Percentiles rank a stretch among this genome's conserved stretches.
Evolutionary conservation across 2,888 invertebrate genomes (phyloP).

Genomic region (Sesamia inferens): DNA sequence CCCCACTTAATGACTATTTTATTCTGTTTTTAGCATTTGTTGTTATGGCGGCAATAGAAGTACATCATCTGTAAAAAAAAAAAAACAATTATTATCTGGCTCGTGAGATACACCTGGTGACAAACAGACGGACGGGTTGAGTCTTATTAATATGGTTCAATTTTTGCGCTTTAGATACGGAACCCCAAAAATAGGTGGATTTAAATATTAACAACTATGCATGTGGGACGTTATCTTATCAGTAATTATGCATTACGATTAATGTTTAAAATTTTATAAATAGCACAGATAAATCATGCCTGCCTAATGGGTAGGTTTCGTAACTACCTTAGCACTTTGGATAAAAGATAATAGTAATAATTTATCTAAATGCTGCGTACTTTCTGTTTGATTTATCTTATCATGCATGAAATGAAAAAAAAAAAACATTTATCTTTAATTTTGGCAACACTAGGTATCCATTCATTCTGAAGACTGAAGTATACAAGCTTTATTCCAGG

Average conservation of each 20-base stretch:
- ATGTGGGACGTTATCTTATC: slow-evolving; percentile 27
- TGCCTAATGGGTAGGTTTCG: background rate
- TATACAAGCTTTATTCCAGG: background rate
- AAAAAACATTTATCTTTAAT: background rate
- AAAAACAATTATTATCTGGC: too few species aligned
- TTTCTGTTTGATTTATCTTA: background rate
- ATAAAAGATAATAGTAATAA: background rate
- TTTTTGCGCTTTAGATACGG: too few species aligned
- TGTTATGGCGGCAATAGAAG: too few species aligned
- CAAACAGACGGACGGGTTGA: too few species aligned
- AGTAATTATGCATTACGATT: slow-evolving; percentile 14
- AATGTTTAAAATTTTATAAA: slow-evolving; percentile 28
- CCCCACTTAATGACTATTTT: too few species aligned
- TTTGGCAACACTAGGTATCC: background rate
- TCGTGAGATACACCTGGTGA: too few species aligned
- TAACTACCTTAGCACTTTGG: background rate
- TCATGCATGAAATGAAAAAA: background rate
- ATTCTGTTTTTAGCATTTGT: too few species aligned
- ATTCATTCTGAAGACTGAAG: background rate
- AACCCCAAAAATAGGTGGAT: background rate
- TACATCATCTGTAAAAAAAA: too few species aligned
- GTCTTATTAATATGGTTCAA: too few species aligned
- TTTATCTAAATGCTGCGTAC: background rate
- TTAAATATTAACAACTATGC: slow-evolving; percentile 13
- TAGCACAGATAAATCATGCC: slow-evolving; percentile 17